Conservation (phyloP, 2,888 invertebrate genomes). For the Coleophora flavipennella region DNA sequence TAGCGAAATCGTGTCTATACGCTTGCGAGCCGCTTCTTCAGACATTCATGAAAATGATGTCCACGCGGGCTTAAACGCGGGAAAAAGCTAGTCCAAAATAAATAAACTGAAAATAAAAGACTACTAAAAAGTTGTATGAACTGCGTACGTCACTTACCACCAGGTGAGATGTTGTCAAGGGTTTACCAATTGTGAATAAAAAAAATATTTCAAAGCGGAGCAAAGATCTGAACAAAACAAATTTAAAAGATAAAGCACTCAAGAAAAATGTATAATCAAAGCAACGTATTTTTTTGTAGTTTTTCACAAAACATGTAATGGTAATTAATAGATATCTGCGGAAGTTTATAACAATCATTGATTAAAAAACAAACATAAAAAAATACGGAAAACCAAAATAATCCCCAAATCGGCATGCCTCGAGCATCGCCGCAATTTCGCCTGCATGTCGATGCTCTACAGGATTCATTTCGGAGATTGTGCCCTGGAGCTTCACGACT, state of each 20-base stretch:
- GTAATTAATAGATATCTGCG: constrained; percentile 29
- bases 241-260: constrained; percentile 34
- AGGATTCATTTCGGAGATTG: no score
- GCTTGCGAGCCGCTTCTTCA: no score
- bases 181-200: no score
- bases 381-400: constrained; percentile 44
- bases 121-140: constrained; percentile 42
- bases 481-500: no score
- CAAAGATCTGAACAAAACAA: constrained; percentile 50
- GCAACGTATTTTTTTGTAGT: constrained; percentile 26
- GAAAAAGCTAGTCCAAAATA: constrained; percentile 49
- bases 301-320: constrained; percentile 17
- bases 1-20: no score
- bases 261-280: constrained; percentile 25
- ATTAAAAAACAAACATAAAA: constrained; percentile 36
- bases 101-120: constrained; percentile 44
- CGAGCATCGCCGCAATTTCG: no score
- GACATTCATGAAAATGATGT: no score
- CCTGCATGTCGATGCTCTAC: no score
- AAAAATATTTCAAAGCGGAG: no score
- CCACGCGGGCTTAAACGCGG: no score
- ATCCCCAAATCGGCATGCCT: constrained; percentile 37
- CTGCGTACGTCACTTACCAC: constrained; percentile 37
- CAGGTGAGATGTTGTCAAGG: no score
- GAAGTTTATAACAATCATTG: constrained; percentile 42